A percentile compares a stretch with the other conserved stretches of the same genome.
phyloP scores from a whole-genome alignment of 23 tunicate genomes.

The Trididemnum clinides region DNA sequence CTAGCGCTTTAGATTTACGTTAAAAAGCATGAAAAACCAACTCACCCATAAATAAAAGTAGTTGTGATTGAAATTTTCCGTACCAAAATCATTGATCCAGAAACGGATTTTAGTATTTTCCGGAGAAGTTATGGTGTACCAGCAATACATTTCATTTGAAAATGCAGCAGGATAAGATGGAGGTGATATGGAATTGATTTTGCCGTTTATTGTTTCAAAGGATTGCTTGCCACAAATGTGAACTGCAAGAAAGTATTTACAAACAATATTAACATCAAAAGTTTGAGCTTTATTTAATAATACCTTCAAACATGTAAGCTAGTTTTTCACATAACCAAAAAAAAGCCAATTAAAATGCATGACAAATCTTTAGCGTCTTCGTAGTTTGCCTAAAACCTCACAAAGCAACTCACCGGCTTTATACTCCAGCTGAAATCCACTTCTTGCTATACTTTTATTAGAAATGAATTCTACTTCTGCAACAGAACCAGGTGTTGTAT shows the following conservation, averaged over 20 bases:
- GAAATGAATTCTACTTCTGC: neutral
- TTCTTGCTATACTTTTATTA: neutral
- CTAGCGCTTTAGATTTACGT: too few relatives aligned
- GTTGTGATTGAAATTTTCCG: neutral
- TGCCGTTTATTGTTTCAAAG: neutral
- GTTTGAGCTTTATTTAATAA: too few relatives aligned
- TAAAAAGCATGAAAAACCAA: too few relatives aligned
- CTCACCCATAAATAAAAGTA: neutral
- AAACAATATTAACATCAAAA: too few relatives aligned
- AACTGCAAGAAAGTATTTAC: neutral
- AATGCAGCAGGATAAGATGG: neutral
- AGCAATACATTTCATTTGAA: neutral
- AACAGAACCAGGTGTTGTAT: neutral
- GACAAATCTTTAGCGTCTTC: too few relatives aligned
- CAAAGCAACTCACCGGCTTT: neutral
- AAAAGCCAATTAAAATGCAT: too few relatives aligned
- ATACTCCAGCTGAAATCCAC: neutral
- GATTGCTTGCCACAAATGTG: neutral
- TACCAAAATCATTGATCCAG: slow-evolving; percentile 13
- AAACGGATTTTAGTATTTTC: neutral
- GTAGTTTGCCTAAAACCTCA: too few relatives aligned
- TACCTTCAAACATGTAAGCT: too few relatives aligned
- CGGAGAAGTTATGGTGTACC: slow-evolving; percentile 6
- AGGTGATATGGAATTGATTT: neutral
- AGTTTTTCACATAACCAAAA: too few relatives aligned